Evolutionary conservation across 23 tunicate species (phyloP).

Genomic region (Ascidia mentula): DNA sequence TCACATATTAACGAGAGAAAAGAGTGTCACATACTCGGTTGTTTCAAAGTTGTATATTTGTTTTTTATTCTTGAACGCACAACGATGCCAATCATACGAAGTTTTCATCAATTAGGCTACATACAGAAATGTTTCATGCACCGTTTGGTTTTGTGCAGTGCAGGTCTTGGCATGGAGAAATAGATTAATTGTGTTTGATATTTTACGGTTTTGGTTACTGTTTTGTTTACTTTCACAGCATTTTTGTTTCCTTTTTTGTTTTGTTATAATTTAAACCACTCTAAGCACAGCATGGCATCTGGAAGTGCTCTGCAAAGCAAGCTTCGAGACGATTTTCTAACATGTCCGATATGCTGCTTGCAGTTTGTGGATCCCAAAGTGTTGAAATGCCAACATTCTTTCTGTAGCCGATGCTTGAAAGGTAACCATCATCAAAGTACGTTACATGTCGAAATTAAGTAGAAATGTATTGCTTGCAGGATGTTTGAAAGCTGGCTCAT

Average conservation of each 20-base stretch:
- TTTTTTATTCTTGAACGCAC: too few relatives aligned
- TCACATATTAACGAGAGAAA: too few relatives aligned
- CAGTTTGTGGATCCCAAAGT: slow-evolving; percentile 34
- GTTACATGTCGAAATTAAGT: neutral
- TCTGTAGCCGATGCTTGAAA: slow-evolving; percentile 46
- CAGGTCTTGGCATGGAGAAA: too few relatives aligned
- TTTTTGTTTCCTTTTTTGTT: neutral
- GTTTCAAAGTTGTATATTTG: too few relatives aligned
- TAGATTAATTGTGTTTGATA: too few relatives aligned
- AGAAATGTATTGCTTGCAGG: slow-evolving; percentile 9
- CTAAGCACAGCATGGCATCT: neutral
- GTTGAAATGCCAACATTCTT: slow-evolving; percentile 57
- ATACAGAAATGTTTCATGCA: too few relatives aligned
- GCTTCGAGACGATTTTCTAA: slow-evolving; percentile 30
- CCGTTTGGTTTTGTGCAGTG: too few relatives aligned
- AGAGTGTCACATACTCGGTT: too few relatives aligned
- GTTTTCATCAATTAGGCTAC: too few relatives aligned
- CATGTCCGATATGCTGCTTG: slow-evolving; percentile 51
- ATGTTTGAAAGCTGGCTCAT: slow-evolving; percentile 11
- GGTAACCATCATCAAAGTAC: neutral
- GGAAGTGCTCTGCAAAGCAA: slow-evolving; percentile 6
- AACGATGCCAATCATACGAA: too few relatives aligned
- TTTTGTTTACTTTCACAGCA: too few relatives aligned
- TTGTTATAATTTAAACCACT: neutral
- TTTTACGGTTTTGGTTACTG: too few relatives aligned